Evolutionary conservation across 2,888 invertebrate species (phyloP), one percentile per base, ranked within the genome.

Genomic region (Itoplectis maculator): DNA sequence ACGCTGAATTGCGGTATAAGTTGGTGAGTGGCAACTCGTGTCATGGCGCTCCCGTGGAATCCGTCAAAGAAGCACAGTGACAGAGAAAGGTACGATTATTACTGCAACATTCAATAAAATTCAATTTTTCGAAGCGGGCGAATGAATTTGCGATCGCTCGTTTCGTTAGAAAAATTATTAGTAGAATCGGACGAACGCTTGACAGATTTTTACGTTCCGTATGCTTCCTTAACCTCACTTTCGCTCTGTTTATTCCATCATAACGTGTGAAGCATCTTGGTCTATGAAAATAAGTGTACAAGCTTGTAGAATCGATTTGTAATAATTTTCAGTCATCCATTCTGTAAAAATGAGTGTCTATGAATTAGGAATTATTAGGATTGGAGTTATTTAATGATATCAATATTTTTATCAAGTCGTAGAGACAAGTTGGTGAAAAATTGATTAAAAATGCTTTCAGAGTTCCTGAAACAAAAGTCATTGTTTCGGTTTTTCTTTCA

Each of bases 41-140:
- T 73, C 86, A 92, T 92, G 92, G 90, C 91, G 86, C 86, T 87
- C 42, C 86, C 94, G 76, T 97, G 96, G 96, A 94, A 94, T 90
- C 95, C 96, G 8, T 95, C 96, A 82, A 97, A 97, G 91, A 96
- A 96, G 84, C 96, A 97, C 90, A 96, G 96, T 88, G 98, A 98
- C 87, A 93, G 95, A 86, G 96, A 96, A 94, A 95, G 96, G 96
- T 96, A 91, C 40, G n/a, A 47, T 9, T 15, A 42, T 54, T 29
- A n/a, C 35, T 6, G 7, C 4, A 0, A 72, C n/a, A 7, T 13
- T 3, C 7, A 56, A 35, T 7, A 13, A 66, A 61, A 75, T 68
- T 70, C 37, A 59, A 56, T 65, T 35, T 63, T 4, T 29, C 20
- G 0, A 69, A 37, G 23, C 37, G 7, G 45, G 63, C 51, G 61